A percentile compares a stretch with the other conserved stretches of the same genome.
phyloP scores from a whole-genome alignment of 2,113 vertebrate genomes.

The Xenopus tropicalis region DNA sequence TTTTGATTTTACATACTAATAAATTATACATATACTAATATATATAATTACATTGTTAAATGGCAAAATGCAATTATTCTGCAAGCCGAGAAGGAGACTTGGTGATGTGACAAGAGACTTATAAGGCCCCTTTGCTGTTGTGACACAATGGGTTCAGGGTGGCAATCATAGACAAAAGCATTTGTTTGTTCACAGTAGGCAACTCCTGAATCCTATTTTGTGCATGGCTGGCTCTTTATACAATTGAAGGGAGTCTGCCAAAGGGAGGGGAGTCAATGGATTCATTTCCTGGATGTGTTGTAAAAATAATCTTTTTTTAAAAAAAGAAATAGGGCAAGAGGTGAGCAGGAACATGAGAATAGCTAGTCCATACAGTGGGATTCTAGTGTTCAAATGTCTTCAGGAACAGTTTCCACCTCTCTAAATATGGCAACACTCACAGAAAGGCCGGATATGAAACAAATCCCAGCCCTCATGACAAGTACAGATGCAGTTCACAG shows the following conservation, averaged over 20 bases:
- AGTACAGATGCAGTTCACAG: background rate
- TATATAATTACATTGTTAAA: no score
- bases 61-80: no score
- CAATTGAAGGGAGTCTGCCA: slow-evolving; percentile 35
- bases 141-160: slow-evolving; percentile 3
- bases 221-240: slow-evolving; percentile 29
- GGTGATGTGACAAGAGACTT: background rate
- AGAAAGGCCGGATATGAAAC: slow-evolving; percentile 3
- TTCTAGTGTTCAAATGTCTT: slow-evolving; percentile 13
- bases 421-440: slow-evolving; percentile 20
- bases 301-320: slow-evolving; percentile 40
- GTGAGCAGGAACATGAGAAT: slow-evolving; percentile 35
- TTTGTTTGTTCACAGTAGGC: slow-evolving; percentile 19
- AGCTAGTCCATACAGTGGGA: slow-evolving; percentile 23
- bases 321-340: slow-evolving; percentile 30
- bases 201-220: slow-evolving; percentile 18
- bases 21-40: no score
- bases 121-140: background rate
- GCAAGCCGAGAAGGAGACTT: no score
- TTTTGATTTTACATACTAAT: no score
- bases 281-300: slow-evolving; percentile 43
- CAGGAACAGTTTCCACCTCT: slow-evolving; percentile 11
- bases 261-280: slow-evolving; percentile 31
- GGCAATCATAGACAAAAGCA: background rate
- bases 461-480: background rate